Evolutionary conservation across 2,797 vertebrate genomes (phyloP).

Genomic region (Rousettus madagascariensis): DNA sequence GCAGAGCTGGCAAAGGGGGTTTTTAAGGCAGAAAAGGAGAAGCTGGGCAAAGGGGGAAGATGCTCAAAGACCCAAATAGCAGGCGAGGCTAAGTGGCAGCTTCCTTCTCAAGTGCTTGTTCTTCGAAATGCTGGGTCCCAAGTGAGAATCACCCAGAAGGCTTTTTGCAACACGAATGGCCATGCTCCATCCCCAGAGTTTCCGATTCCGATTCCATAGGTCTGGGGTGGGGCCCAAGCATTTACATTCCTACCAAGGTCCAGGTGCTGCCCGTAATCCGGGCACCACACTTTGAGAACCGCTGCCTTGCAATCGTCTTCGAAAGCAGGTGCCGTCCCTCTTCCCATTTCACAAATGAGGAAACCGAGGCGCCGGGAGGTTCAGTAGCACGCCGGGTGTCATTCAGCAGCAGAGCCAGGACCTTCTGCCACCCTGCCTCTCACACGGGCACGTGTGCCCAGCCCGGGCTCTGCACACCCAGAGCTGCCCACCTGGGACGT

Average conservation of each 20-base stretch:
- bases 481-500: fast-evolving
- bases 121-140: fast-evolving
- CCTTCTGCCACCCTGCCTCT: neutral
- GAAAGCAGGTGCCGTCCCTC: neutral
- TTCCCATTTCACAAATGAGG: neutral
- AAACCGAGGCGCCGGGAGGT: neutral
- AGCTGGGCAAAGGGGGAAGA: neutral
- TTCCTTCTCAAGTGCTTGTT: neutral
- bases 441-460: fast-evolving
- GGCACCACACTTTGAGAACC: neutral
- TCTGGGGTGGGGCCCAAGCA: neutral
- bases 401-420: neutral
- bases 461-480: neutral
- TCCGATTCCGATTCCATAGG: neutral
- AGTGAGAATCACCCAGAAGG: fast-evolving
- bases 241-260: neutral
- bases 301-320: neutral
- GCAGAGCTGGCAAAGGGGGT: neutral
- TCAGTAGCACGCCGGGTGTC: neutral
- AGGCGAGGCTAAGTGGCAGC: fast-evolving
- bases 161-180: neutral
- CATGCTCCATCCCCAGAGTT: fast-evolving
- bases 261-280: fast-evolving
- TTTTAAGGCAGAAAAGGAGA: neutral
- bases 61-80: neutral